Conservation (phyloP, 2,797 vertebrate genomes). For the Pelodytes ibericus region DNA sequence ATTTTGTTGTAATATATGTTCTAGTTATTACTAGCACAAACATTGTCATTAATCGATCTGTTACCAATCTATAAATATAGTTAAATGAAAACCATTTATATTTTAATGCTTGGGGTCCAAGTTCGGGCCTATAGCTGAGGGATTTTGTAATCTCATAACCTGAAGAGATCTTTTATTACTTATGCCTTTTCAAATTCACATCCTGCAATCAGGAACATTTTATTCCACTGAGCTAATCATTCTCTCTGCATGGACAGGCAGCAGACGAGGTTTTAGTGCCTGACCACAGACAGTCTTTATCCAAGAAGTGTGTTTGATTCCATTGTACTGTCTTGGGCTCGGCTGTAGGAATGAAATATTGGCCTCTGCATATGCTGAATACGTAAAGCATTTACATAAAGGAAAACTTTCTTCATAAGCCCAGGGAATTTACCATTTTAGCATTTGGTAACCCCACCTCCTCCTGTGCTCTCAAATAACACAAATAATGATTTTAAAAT, state of each 20-base stretch:
- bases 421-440: conserved; percentile 15
- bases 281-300: conserved; percentile 69
- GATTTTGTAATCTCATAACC: conserved; percentile 53
- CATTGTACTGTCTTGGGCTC: conserved; percentile 68
- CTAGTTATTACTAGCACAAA: too few species aligned
- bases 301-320: conserved; percentile 67
- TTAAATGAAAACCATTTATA: background rate
- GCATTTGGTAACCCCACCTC: conserved; percentile 10
- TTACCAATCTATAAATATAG: too few species aligned
- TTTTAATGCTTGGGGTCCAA: background rate
- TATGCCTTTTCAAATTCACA: conserved; percentile 34
- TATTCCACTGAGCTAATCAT: conserved; percentile 67
- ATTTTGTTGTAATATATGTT: too few species aligned
- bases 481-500: conserved; percentile 6
- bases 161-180: conserved; percentile 46
- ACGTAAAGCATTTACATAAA: conserved; percentile 62
- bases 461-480: background rate
- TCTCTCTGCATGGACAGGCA: conserved; percentile 62
- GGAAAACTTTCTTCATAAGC: conserved; percentile 41
- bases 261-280: conserved; percentile 71
- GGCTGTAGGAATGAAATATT: conserved; percentile 61
- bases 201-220: conserved; percentile 58
- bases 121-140: background rate
- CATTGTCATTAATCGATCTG: too few species aligned
- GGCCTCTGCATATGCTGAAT: conserved; percentile 65